Base-by-base conservation (phyloP, 2,113 vertebrate species). In the Eira barbara region DNA sequence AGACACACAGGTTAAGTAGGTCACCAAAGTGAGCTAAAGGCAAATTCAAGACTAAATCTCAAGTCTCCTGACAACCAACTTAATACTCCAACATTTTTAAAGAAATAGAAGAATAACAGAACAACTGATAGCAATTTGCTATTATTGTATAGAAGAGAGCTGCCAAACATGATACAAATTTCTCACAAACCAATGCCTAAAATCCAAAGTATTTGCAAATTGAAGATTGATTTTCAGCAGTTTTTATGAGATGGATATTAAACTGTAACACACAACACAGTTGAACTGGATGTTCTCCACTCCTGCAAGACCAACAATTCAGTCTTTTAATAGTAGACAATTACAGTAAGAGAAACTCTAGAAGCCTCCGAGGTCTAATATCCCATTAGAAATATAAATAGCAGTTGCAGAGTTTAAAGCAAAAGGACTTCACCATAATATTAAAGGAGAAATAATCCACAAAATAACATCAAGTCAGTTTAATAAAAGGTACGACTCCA, bases 381-480 rank as follows among this genome's bases (percentile, higher is more conserved):
- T 94, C 80, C 63, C 57, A 96, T 71, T 85, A 98, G 21, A 23
- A 90, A 47, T 94, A 97, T 73, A 97, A 94, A 92, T 65, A 97
- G n/a, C 39, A 63, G 42, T 63, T 83, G 25, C 12, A 96, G 18
- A 96, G 85, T 57, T 87, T 88, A 97, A 91, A 96, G 92, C 36
- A 94, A 84, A 94, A 87, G 4, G 17, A 90, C 83, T 65, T 96
- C 52, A 52, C 11, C n/a, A 47, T 74, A 61, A 95, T 71, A 65
- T 45, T 96, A 95, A 96, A 89, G 21, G 36, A 91, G 27, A 85
- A 94, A 73, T 88, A 52, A 27, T 15, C 49, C 80, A 92, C 39
- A 84, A 94, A 96, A 94, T 74, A 91, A 42, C n/a, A 95, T 82
- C 79, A 59, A 82, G 67, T 27, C 47, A 61, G 59, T 85, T 82